Percentiles rank a stretch among this genome's conserved stretches.
Evolutionary conservation across 2,113 vertebrate species (phyloP).

Genomic region (Triplophysa rosa): DNA sequence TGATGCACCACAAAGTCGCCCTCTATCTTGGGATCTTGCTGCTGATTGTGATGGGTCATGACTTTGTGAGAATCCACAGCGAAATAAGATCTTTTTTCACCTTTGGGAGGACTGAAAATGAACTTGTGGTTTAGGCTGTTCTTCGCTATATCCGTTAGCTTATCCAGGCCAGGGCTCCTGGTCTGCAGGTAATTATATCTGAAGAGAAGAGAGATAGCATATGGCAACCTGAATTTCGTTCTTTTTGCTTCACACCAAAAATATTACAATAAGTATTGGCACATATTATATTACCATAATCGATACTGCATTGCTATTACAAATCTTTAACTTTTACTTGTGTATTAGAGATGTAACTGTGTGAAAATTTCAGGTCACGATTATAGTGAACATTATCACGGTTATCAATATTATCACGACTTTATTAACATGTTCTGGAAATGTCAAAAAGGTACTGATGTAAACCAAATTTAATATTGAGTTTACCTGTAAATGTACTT

Average conservation of each 20-base stretch:
- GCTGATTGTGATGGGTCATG: slow-evolving; percentile 69
- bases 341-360: too few relatives aligned
- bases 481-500: too few relatives aligned
- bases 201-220: slow-evolving; percentile 39
- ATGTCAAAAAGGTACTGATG: too few relatives aligned
- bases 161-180: slow-evolving; percentile 80
- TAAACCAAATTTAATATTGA: too few relatives aligned
- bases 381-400: too few relatives aligned
- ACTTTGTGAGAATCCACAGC: slow-evolving; percentile 75
- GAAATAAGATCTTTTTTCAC: slow-evolving; percentile 77
- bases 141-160: slow-evolving; percentile 84
- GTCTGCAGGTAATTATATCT: slow-evolving; percentile 89
- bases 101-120: slow-evolving; percentile 73
- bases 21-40: slow-evolving; percentile 70
- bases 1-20: slow-evolving; percentile 87
- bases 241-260: not conserved
- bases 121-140: slow-evolving; percentile 81
- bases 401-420: too few relatives aligned
- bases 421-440: too few relatives aligned
- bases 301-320: too few relatives aligned
- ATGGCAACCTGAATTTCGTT: not conserved
- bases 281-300: too few relatives aligned
- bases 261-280: too few relatives aligned
- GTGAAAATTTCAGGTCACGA: too few relatives aligned
- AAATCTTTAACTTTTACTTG: too few relatives aligned